Percentiles rank a stretch among this genome's conserved stretches.
Evolutionary conservation across 2,888 invertebrate species (phyloP).

Genomic region (Alcis repandata): DNA sequence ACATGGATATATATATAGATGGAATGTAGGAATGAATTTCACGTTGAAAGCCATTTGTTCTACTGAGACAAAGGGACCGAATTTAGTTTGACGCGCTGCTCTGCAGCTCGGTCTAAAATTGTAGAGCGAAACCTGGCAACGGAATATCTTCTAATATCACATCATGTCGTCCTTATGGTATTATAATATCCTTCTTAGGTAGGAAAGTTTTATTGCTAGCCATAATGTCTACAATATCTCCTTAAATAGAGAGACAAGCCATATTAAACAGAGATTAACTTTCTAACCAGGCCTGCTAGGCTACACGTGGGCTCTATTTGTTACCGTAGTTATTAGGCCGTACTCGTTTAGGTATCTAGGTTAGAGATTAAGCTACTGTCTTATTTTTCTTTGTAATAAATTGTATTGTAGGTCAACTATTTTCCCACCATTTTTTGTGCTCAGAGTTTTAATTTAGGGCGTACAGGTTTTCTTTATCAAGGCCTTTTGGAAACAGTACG

Average conservation of each 20-base stretch:
- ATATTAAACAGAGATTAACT: slow-evolving; percentile 9
- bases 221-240: not conserved
- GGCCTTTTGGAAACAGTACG: too few species aligned
- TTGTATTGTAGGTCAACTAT: not conserved
- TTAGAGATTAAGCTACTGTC: not conserved
- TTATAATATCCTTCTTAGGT: not conserved
- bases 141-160: too few species aligned
- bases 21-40: too few species aligned
- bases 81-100: too few species aligned
- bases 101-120: too few species aligned
- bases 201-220: slow-evolving; percentile 45
- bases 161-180: not conserved
- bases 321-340: not conserved
- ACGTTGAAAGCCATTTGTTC: not conserved
- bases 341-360: not conserved
- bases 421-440: not conserved
- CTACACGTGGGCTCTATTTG: not conserved
- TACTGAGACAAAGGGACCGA: too few species aligned
- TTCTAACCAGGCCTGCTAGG: slow-evolving; percentile 4
- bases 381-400: not conserved
- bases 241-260: not conserved
- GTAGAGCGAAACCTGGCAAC: not conserved
- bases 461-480: too few species aligned
- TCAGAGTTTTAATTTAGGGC: too few species aligned
- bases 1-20: too few species aligned